A percentile compares a stretch with the other conserved stretches of the same genome.
phyloP scores from a whole-genome alignment of 2,113 vertebrate genomes.

The Sinocyclocheilus grahami region DNA sequence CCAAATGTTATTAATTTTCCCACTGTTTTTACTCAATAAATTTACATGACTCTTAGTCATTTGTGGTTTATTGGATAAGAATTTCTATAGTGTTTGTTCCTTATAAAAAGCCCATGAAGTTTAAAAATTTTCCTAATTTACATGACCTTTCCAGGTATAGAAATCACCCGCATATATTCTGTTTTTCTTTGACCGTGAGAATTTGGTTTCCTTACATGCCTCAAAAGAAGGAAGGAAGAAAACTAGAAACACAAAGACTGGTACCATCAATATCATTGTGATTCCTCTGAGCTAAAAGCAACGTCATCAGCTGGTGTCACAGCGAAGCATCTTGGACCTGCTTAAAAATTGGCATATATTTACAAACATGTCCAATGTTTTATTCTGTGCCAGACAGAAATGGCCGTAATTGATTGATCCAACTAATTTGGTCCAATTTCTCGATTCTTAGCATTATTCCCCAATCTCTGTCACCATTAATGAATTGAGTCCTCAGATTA shows the following conservation, averaged over 20 bases:
- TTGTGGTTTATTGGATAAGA: too few species aligned
- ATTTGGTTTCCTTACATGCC: background rate
- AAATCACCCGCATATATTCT: too few species aligned
- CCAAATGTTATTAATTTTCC: too few species aligned
- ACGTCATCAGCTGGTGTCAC: background rate
- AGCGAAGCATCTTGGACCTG: background rate
- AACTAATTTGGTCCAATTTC: slow-evolving; percentile 87
- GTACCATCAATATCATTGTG: background rate
- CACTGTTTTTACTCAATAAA: too few species aligned
- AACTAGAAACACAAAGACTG: background rate
- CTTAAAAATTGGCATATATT: slow-evolving; percentile 16
- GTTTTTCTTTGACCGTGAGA: too few species aligned
- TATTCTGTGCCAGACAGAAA: background rate
- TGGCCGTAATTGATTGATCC: slow-evolving; percentile 85
- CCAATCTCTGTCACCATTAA: slow-evolving; percentile 87
- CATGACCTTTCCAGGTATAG: too few species aligned
- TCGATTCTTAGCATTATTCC: slow-evolving; percentile 67
- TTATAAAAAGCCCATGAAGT: too few species aligned
- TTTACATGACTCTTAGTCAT: too few species aligned
- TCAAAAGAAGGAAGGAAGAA: background rate
- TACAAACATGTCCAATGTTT: background rate
- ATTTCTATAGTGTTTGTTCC: too few species aligned
- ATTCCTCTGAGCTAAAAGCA: background rate
- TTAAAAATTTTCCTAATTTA: too few species aligned
- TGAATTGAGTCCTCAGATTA: slow-evolving; percentile 92